Conservation (phyloP, 1,140 invertebrate species). For the Akabosia matsudoensis region DNA sequence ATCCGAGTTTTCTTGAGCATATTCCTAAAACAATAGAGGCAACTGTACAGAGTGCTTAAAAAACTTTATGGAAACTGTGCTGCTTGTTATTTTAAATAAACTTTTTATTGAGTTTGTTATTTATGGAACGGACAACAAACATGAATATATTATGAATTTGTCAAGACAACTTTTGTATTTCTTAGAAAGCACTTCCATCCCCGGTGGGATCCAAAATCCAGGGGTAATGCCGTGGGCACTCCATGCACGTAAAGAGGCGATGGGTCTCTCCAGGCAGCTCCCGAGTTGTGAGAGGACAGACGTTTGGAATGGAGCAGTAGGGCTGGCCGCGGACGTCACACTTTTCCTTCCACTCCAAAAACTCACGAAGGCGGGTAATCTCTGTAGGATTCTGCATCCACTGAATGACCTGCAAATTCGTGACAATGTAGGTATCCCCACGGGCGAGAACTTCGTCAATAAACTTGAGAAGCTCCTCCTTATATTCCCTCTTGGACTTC, state of each 20-base stretch:
- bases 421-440: slow-evolving; percentile 92
- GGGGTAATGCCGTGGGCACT: slow-evolving; percentile 92
- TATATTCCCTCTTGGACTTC: slow-evolving; percentile 89
- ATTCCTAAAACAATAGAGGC: too few relatives aligned
- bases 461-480: slow-evolving; percentile 85
- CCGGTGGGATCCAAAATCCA: slow-evolving; percentile 93
- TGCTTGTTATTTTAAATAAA: too few relatives aligned
- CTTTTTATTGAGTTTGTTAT: too few relatives aligned
- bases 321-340: slow-evolving; percentile 91
- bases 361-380: slow-evolving; percentile 77
- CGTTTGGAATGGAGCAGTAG: slow-evolving; percentile 85
- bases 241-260: slow-evolving; percentile 89
- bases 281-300: slow-evolving; percentile 80
- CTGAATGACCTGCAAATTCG: slow-evolving; percentile 88
- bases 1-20: too few relatives aligned
- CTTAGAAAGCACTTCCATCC: slow-evolving; percentile 77
- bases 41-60: too few relatives aligned
- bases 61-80: too few relatives aligned
- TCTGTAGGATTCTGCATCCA: slow-evolving; percentile 97
- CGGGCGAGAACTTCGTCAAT: slow-evolving; percentile 86
- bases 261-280: slow-evolving; percentile 89
- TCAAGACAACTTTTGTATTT: too few relatives aligned
- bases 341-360: slow-evolving; percentile 92
- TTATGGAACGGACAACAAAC: too few relatives aligned
- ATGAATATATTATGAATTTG: too few relatives aligned